Base-by-base conservation (phyloP, 2,797 vertebrate species). In the Chromobotia macracanthus region DNA sequence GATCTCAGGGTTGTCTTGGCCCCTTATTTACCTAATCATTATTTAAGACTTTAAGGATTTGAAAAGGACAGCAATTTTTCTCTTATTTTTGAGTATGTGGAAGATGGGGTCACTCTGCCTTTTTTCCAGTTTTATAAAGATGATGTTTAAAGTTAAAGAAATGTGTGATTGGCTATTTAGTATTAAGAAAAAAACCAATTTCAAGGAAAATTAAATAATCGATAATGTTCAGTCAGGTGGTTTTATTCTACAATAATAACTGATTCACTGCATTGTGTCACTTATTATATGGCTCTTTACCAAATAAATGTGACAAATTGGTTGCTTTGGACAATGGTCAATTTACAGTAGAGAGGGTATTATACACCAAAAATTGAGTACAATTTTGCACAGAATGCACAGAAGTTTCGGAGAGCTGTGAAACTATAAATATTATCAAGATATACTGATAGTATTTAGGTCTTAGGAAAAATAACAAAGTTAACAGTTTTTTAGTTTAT, bases 11-110 rank as follows among this genome's bases (percentile, higher is more conserved):
- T 65, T 46, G n/a, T 77, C 72, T 44, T 69, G 63, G 64, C 73
- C 70, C 66, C 19, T 74, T 64, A 23, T 80, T 73, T 60, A 64
- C 73, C 67, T 25, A 28, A 67, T 68, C n/a, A 41, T 44, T 68
- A 13, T 60, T 12, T 60, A 60, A 60, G 12, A 38, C 38, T 64
- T 19, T 53, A 41, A 15, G 21, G 70, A 64, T 44, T 56, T 66
- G 60, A 68, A 77, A 72, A 66, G 23, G 25, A 58, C 77, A 64
- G n/a, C 55, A 63, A 69, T 21, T 69, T 74, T 60, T 46, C 38
- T 73, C 28, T 21, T 77, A 53, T 55, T 68, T 41, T 50, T 38
- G 67, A 63, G 56, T 31, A 73, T 41, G 10, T 56, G 28, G 1
- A 50, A 46, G 18, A 18, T 23, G n/a, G 19, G 70, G 35, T 11